Evolutionary conservation across 2,888 invertebrate genomes (phyloP), one percentile per base, ranked within the genome.

Genomic region (Torymus tubicola): DNA sequence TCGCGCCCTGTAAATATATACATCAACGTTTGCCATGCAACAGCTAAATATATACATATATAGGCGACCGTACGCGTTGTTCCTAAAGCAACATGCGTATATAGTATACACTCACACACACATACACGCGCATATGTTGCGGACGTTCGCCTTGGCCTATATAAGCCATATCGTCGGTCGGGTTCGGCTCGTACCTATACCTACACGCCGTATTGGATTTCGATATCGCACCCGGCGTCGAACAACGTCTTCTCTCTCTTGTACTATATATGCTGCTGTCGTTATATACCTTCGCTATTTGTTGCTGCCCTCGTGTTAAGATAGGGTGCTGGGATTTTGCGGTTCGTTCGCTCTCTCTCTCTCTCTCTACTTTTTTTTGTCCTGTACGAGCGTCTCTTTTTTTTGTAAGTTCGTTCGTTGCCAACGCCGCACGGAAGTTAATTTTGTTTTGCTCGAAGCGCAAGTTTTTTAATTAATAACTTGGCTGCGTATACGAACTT

Each of bases 391-490:
- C 42, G 42, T 8, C 0, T 42, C 10, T 8, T 42, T 42, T 8
- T 42, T 42, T 42, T 42, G 5, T 42, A 8, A 42, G 42, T 42
- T 31, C 63, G 4, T 53, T 42, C 24, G 31, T 42, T 58, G 52
- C 18, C 18, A 2, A 63, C 31, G 55, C 21, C 21, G 21, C 21
- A 21, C 50, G 12, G 63, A 12, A 16, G 2, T 64, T 64, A 55
- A 60, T 57, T 57, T 65, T 61, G 55, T 31, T 64, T 64, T 1
- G 63, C 55, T 13, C 8, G 18, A 42, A 42, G 42, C 42, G 18
- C 53, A 64, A 73, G 73, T 73, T 73, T 55, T 64, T 73, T 64
- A 73, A 73, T 73, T 73, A 73, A 73, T 57, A 73, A 73, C 13
- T 73, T 73, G 13, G 63, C 24, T 52, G 13, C 8, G 8, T 31